Base-by-base conservation (phyloP, 1,140 invertebrate species). In the Eueides isabella region DNA sequence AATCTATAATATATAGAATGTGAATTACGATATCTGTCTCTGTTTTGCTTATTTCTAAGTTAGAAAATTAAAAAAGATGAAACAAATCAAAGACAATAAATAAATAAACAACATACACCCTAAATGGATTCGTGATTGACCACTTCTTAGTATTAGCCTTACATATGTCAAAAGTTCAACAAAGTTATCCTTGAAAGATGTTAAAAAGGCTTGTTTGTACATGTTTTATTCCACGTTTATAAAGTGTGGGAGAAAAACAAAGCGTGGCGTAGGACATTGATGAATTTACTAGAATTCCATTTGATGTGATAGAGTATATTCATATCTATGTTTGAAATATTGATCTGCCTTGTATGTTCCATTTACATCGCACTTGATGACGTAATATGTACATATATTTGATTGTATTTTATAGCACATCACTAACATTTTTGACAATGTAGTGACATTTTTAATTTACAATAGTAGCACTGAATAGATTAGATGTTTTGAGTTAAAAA, bases 141-240 rank as follows among this genome's bases (percentile, higher is more conserved):
- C 23, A 55, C 48, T 38, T 38, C n/a, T 28, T 48, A 28, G 11
- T 48, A 19, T 67, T 78, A 38, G 63, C 74, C 71, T 74, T 76
- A 19, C 41, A n/a, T 63, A 64, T 63, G 72, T 71, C 63, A 77
- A 31, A 70, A 67, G 72, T 77, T 77, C 64, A 67, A 71, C 55
- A 64, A 67, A 71, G 61, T 72, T 61, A 71, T 66, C 81, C 83
- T 85, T 85, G 77, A 72, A 62, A 82, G 76, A 76, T 85, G 83
- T 80, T 69, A 77, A 83, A 82, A 80, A 71, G 69, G 35, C 67
- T 62, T 74, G 63, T 38, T 16, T 14, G 26, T 72, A 30, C 19
- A 61, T 72, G 35, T 64, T 31, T 61, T n/a, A 55, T 61, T 38
- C 38, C 63, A 38, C 71, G 66, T 28, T 61, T 29, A 2, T 44